Evolutionary conservation across 1,140 invertebrate species (phyloP), one percentile per base, ranked within the genome.

Genomic region (Andricus grossulariae): DNA sequence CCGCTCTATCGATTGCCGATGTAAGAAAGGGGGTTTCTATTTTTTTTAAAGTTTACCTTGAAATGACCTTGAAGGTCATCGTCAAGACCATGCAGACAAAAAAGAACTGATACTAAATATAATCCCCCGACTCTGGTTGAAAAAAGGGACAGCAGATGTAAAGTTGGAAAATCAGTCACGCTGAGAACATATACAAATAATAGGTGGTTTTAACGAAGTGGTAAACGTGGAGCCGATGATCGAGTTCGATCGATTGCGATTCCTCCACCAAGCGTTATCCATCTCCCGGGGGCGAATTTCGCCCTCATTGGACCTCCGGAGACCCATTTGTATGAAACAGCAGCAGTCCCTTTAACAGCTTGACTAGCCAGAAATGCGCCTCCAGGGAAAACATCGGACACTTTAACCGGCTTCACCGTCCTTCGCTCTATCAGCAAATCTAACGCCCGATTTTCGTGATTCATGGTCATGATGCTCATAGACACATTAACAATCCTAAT

Each of bases 331-430:
- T 80, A 73, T 80, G 80, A 74, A 70, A 57, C 76, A 79, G 76
- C 84, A 78, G 76, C 80, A 77, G 76, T 82, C 73, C 81, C 84
- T 84, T 85, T 86, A 83, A 84, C 82, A 80, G 78, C 76, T 57
- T 75, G 82, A 76, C 81, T 82, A 81, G 80, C 72, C 80, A 81
- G 82, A 83, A 85, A 85, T 82, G 83, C 66, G 82, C 80, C 79
- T 82, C 80, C 18, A 54, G 84, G 78, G 75, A 80, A 86, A 85
- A 86, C 79, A 80, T 55, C 72, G 77, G 77, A 83, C 79, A 32
- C 25, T 32, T 32, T 5, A 2, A 2, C 25, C 25, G 79, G 79
- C 75, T 79, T 78, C 73, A 32, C 60, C 60, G 39, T 39, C 13
- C 60, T 66, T 66, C n/a, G 25, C 25, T 66, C 60, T 66, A 66